phyloP scores from a whole-genome alignment of 2,888 invertebrate species.

The Sussaba pulchella region DNA sequence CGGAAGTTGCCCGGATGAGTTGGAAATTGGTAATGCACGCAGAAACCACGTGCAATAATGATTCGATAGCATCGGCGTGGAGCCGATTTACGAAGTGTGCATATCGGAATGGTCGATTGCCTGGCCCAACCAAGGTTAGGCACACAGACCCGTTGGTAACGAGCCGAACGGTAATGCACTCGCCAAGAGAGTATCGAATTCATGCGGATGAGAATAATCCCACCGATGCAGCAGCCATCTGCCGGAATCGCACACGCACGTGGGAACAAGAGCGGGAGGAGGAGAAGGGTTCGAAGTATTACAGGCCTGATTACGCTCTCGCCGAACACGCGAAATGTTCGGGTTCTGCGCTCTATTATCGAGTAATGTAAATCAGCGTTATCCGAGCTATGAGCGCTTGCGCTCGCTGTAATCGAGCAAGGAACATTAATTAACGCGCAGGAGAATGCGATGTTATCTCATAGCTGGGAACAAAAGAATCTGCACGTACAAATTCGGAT shows the following conservation, averaged over 20 bases:
- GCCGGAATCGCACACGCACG: slow-evolving; percentile 59
- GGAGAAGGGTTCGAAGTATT: slow-evolving; percentile 46
- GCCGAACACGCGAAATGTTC: slow-evolving; percentile 53
- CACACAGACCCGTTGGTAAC: background rate
- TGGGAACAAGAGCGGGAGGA: no score
- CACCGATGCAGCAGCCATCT: slow-evolving; percentile 61
- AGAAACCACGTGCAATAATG: slow-evolving; percentile 43
- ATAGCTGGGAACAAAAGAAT: slow-evolving; percentile 21
- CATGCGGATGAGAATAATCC: slow-evolving; percentile 59
- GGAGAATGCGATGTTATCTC: slow-evolving; percentile 37
- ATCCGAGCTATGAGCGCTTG: slow-evolving; percentile 48
- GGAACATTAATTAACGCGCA: slow-evolving; percentile 43
- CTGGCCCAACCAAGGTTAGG: slow-evolving; percentile 30
- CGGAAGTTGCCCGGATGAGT: background rate
- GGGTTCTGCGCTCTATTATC: slow-evolving; percentile 52
- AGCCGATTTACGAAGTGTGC: background rate
- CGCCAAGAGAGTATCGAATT: slow-evolving; percentile 50
- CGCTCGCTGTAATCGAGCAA: slow-evolving; percentile 33
- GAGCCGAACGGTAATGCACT: slow-evolving; percentile 44
- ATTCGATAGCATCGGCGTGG: slow-evolving; percentile 25
- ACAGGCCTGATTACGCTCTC: slow-evolving; percentile 66
- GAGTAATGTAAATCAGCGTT: slow-evolving; percentile 66
- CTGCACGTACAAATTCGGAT: background rate
- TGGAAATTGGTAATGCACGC: slow-evolving; percentile 45
- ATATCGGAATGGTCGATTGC: slow-evolving; percentile 42